Evolutionary conservation across 2,888 invertebrate genomes (phyloP).

Genomic region (Lathronympha strigana): DNA sequence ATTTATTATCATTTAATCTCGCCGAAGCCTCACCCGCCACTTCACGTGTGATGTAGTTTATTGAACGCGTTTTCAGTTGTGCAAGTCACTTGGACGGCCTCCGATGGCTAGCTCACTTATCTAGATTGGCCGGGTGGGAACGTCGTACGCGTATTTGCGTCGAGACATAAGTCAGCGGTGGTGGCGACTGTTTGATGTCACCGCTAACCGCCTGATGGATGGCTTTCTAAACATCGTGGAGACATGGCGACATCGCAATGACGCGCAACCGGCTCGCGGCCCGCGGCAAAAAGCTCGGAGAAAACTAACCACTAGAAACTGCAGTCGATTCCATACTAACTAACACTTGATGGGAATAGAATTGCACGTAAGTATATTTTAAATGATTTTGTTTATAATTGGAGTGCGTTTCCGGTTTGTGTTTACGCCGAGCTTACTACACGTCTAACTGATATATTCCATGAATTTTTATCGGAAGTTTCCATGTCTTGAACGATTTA

Average conservation of each 20-base stretch:
- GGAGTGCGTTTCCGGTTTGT: slow-evolving; percentile 18
- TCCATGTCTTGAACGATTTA: neutral
- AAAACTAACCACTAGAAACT: slow-evolving; percentile 74
- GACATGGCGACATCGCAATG: slow-evolving; percentile 53
- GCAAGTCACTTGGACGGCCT: slow-evolving; percentile 48
- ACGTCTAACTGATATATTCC: slow-evolving; percentile 19
- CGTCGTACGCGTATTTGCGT: slow-evolving; percentile 53
- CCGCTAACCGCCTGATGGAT: slow-evolving; percentile 76
- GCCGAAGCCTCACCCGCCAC: slow-evolving; percentile 14
- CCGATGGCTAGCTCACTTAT: slow-evolving; percentile 44
- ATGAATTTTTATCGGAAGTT: neutral
- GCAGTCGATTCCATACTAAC: slow-evolving; percentile 66
- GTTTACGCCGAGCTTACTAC: slow-evolving; percentile 5
- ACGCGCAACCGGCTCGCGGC: slow-evolving; percentile 48
- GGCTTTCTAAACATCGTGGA: slow-evolving; percentile 78
- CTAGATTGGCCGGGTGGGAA: slow-evolving; percentile 44
- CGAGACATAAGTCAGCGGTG: slow-evolving; percentile 59
- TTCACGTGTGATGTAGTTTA: slow-evolving; percentile 43
- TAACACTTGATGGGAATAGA: slow-evolving; percentile 30
- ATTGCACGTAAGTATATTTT: slow-evolving; percentile 27
- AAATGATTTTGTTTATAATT: slow-evolving; percentile 31
- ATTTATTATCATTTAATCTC: slow-evolving; percentile 12
- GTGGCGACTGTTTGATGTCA: slow-evolving; percentile 66
- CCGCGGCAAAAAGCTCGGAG: slow-evolving; percentile 72
- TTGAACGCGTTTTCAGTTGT: slow-evolving; percentile 42